phyloP scores from a whole-genome alignment of 2,888 invertebrate species.

The Maniola hyperantus region DNA sequence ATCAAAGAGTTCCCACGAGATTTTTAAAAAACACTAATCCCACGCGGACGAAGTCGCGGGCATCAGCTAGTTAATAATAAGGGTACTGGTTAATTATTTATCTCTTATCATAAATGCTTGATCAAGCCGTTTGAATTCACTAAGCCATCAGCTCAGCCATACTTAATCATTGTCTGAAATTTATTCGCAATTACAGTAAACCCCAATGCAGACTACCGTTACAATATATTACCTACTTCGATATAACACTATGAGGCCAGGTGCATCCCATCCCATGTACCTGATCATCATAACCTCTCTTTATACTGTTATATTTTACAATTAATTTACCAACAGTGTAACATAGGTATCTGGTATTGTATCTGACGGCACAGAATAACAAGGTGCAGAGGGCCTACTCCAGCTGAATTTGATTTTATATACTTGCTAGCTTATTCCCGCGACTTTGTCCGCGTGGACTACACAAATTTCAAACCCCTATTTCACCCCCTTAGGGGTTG shows the following conservation, averaged over 20 bases:
- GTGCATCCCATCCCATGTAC: constrained; percentile 39
- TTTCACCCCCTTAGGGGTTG: too few species aligned
- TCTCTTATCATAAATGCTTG: neutral
- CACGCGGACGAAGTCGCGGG: too few species aligned
- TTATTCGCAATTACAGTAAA: constrained; percentile 16
- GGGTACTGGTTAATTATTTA: neutral
- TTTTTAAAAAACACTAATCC: too few species aligned
- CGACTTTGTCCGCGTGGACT: too few species aligned
- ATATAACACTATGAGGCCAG: constrained; percentile 17
- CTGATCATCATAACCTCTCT: constrained; percentile 32
- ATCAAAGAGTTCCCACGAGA: too few species aligned
- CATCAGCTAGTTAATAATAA: too few species aligned
- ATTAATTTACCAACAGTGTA: constrained; percentile 34
- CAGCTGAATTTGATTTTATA: too few species aligned
- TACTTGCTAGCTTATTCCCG: too few species aligned
- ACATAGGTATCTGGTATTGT: constrained; percentile 31
- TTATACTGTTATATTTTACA: constrained; percentile 34
- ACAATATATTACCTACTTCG: constrained; percentile 23
- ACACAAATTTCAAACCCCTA: too few species aligned
- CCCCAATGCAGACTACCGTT: constrained; percentile 29
- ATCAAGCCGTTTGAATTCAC: neutral
- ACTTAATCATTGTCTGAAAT: constrained; percentile 15
- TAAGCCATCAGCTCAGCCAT: neutral
- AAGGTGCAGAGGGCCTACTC: too few species aligned
- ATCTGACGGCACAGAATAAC: constrained; percentile 17